These are phyloP conservation scores for Eristalis tenax DNA, from an alignment of 2,888 invertebrate genomes.

Conservation along the genomic window DNA sequence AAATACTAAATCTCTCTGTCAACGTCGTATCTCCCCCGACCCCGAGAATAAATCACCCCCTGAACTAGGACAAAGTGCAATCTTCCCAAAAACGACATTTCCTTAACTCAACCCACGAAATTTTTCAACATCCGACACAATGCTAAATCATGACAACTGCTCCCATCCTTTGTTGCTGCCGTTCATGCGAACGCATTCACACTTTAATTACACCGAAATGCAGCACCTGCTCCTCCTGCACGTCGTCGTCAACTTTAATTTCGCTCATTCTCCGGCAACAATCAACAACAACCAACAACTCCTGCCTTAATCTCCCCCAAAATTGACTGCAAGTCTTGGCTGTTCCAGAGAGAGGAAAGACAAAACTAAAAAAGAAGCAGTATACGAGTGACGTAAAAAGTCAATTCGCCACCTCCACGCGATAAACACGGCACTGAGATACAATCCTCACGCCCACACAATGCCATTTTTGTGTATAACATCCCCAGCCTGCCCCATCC, in stretches of 20 bases:
- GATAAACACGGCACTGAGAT: slow-evolving; percentile 26
- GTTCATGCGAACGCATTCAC: background rate
- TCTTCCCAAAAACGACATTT: background rate
- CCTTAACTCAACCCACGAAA: background rate
- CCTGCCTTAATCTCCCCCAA: slow-evolving; percentile 15
- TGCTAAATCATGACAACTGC: background rate
- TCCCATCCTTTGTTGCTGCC: background rate
- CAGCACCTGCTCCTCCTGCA: slow-evolving; percentile 39
- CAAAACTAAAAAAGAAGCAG: background rate
- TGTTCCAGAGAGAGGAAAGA: background rate
- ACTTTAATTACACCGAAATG: slow-evolving; percentile 45
- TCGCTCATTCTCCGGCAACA: background rate
- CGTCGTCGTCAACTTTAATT: slow-evolving; percentile 29
- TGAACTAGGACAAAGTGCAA: background rate
- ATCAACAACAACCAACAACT: background rate
- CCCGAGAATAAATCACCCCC: background rate
- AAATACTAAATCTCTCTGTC: background rate
- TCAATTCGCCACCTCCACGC: slow-evolving; percentile 32
- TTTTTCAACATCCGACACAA: background rate
- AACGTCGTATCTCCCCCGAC: background rate
- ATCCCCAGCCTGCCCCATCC: background rate
- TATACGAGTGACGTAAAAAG: slow-evolving; percentile 28
- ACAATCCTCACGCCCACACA: slow-evolving; percentile 5
- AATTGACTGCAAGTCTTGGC: slow-evolving; percentile 39
- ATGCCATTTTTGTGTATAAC: background rate